Conservation (phyloP, 2,888 invertebrate species). For the Carpatolechia fugitivella region DNA sequence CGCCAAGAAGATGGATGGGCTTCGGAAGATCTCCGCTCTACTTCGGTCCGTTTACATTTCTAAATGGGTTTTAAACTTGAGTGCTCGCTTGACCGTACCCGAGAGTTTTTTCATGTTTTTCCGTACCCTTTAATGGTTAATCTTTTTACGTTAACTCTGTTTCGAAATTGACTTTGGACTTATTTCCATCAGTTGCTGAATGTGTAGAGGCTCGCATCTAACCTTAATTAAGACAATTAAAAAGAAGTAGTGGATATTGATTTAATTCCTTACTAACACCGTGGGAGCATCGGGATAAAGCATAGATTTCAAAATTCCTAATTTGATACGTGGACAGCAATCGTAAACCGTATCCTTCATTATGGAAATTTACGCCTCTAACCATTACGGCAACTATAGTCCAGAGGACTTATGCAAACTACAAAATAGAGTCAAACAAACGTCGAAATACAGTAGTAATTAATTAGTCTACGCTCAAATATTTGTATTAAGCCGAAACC, state of each 20-base stretch:
- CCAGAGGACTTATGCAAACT: not conserved
- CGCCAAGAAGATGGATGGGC: slow-evolving; percentile 11
- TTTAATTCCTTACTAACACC: no score
- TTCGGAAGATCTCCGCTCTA: slow-evolving; percentile 18
- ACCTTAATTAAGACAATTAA: no score
- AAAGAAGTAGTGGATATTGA: no score
- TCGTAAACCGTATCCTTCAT: no score
- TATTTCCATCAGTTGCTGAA: no score
- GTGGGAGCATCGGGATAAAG: no score
- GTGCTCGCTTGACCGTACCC: slow-evolving; percentile 28
- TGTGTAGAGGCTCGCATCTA: no score
- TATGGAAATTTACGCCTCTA: no score
- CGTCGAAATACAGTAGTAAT: slow-evolving; percentile 28
- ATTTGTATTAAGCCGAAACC: slow-evolving; percentile 30
- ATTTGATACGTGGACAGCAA: no score
- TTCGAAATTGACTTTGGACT: not conserved
- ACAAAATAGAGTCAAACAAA: no score
- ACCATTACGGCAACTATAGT: no score
- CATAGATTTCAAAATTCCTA: no score
- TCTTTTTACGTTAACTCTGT: slow-evolving; percentile 17
- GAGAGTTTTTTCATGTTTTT: slow-evolving; percentile 2
- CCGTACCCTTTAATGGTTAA: slow-evolving; percentile 19
- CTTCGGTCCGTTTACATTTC: slow-evolving; percentile 47
- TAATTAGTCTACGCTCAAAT: slow-evolving; percentile 35
- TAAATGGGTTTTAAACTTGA: slow-evolving; percentile 56